phyloP scores from a whole-genome alignment of 2,113 vertebrate species.

The Perca fluviatilis region DNA sequence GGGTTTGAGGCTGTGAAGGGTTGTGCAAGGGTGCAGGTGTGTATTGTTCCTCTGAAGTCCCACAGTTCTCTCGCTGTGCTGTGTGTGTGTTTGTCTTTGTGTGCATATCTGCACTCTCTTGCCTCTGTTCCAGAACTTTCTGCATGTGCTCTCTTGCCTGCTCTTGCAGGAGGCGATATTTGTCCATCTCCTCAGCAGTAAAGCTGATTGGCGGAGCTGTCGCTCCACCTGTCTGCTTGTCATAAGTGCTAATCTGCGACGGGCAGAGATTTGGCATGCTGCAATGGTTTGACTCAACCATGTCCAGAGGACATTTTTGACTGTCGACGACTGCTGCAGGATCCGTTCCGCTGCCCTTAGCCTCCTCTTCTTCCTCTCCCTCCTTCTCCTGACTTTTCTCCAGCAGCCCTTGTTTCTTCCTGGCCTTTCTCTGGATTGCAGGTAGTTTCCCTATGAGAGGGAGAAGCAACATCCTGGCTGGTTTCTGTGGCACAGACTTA shows the following conservation, averaged over 20 bases:
- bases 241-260: constrained; percentile 77
- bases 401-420: constrained; percentile 65
- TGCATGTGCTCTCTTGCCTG: constrained; percentile 98
- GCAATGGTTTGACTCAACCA: constrained; percentile 81
- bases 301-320: constrained; percentile 80
- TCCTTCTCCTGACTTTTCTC: constrained; percentile 71
- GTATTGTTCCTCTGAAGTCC: constrained; percentile 55
- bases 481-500: constrained; percentile 62
- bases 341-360: constrained; percentile 11
- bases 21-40: constrained; percentile 67
- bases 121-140: constrained; percentile 89
- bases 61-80: constrained; percentile 26
- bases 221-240: constrained; percentile 81
- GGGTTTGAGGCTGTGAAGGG: constrained; percentile 70
- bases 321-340: constrained; percentile 5
- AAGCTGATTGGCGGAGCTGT: constrained; percentile 91
- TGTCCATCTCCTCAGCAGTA: constrained; percentile 95
- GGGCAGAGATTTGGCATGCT: constrained; percentile 71
- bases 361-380: constrained; percentile 37
- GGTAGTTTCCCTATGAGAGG: constrained; percentile 86
- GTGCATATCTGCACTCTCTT: constrained; percentile 81
- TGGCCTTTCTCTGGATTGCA: constrained; percentile 76
- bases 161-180: constrained; percentile 94
- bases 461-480: constrained; percentile 66
- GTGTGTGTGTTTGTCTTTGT: constrained; percentile 64